Percentiles rank a stretch among this genome's conserved stretches.
phyloP scores from a whole-genome alignment of 2,113 vertebrate species.

The Lota lota region DNA sequence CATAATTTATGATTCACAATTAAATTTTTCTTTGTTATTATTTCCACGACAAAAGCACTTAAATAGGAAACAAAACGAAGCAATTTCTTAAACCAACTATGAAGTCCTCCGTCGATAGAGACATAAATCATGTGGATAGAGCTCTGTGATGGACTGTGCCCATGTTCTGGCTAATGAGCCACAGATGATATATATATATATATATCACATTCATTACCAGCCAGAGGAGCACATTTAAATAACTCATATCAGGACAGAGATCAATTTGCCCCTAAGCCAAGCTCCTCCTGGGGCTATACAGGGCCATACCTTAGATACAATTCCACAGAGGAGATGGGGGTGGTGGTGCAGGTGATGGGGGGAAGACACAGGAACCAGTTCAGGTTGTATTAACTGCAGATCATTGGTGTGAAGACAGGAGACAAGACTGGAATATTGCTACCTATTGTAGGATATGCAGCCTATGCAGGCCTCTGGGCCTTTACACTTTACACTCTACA shows the following conservation, averaged over 20 bases:
- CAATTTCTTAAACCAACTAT: constrained; percentile 39
- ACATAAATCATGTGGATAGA: constrained; percentile 49
- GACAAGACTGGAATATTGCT: too few species aligned
- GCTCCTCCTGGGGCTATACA: constrained; percentile 43
- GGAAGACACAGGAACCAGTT: background rate
- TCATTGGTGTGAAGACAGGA: too few species aligned
- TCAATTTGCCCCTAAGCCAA: constrained; percentile 38
- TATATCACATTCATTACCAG: constrained; percentile 51
- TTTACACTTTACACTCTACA: too few species aligned
- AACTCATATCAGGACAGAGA: constrained; percentile 49
- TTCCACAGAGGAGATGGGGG: constrained; percentile 1
- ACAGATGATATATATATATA: constrained; percentile 61
- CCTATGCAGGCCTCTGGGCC: too few species aligned
- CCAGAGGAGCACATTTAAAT: constrained; percentile 40
- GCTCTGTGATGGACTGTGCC: constrained; percentile 57
- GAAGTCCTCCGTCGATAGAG: constrained; percentile 30
- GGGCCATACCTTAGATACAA: constrained; percentile 36
- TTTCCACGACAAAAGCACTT: constrained; percentile 18
- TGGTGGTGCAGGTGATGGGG: too few species aligned
- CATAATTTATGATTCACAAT: constrained; percentile 13
- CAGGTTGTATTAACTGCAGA: too few species aligned
- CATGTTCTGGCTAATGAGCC: constrained; percentile 60
- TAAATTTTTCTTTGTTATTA: constrained; percentile 20
- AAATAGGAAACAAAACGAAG: constrained; percentile 3
- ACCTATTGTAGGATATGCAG: too few species aligned